phyloP scores from a whole-genome alignment of 53 echinoderm and acorn worm species.

The Glandiceps talaboti region DNA sequence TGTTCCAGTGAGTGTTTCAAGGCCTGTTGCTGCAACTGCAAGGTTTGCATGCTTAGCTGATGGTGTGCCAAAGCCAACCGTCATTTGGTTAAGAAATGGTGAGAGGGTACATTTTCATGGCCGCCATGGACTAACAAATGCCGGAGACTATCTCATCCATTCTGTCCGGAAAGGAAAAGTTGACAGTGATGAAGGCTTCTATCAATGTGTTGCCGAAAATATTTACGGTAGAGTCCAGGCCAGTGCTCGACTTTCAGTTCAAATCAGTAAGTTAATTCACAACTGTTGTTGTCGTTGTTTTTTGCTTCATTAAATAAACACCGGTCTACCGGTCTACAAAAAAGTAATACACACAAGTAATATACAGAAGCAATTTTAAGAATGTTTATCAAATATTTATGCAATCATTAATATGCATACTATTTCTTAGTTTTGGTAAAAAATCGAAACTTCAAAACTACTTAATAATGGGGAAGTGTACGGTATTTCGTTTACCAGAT shows the following conservation, averaged over 20 bases:
- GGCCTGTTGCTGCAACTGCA: slow-evolving; percentile 24
- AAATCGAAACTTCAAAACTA: no score
- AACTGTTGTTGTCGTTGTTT: no score
- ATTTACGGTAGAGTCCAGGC: slow-evolving; percentile 24
- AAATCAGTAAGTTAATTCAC: slow-evolving; percentile 29
- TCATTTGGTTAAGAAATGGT: slow-evolving; percentile 42
- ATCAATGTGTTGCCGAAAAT: slow-evolving; percentile 45
- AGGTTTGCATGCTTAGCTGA: slow-evolving; percentile 39
- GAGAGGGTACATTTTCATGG: slow-evolving; percentile 11
- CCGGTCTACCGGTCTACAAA: no score
- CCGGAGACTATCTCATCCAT: slow-evolving; percentile 22
- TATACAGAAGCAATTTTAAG: no score
- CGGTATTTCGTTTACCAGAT: no score
- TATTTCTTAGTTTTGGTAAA: no score
- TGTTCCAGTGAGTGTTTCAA: slow-evolving; percentile 14
- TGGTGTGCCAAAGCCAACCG: slow-evolving; percentile 26
- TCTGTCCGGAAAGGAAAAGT: background rate
- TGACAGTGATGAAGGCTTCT: slow-evolving; percentile 27
- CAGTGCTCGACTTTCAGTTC: slow-evolving; percentile 8
- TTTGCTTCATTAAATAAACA: no score
- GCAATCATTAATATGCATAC: no score
- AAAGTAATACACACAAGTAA: no score
- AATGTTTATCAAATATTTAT: no score
- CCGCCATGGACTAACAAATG: slow-evolving; percentile 11
- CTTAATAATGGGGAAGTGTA: no score